Base-by-base conservation (phyloP, 2,888 invertebrate species). In the Notodonta dromedarius region DNA sequence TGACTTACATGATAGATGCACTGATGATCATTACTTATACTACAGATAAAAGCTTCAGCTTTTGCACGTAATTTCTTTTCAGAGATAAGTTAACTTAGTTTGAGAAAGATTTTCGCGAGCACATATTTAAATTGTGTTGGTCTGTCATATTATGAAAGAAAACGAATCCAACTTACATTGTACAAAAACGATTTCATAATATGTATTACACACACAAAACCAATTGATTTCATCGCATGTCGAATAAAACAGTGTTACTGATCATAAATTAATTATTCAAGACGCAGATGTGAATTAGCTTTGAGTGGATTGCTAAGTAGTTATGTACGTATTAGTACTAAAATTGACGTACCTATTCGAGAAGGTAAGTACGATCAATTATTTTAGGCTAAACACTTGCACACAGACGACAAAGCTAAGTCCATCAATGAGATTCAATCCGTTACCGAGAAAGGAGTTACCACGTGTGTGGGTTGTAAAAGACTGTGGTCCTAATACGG, bases 391-490 rank as follows among this genome's bases (percentile, higher is more conserved):
- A 12, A 50, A 12, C 14, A 14, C 16, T 9, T 16, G 16, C 4
- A 50, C 4, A 50, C 50, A 9, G 50, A 50, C 1, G 50, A 50
- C 50, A 50, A 50, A 14, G 14, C 50, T 11, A 50, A 11, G 32
- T 52, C 11, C 13, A 52, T 52, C 24, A 39, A 39, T 32, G 12
- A 54, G n/a, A 39, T 39, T 52, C 35, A 76, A 63, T 61, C 58
- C 57, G 51, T 42, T 56, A 44, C 76, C 71, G 62, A 59, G 68
- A 50, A 68, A 50, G 76, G 74, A 24, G 12, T 13, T 24, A 44
- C 63, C 68, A 65, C 70, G 73, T 76, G 76, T 73, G 74, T 76
- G 70, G 76, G 74, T 70, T 67, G 71, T 60, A 63, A 69, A 74
- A 69, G 54, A 70, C 68, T 46, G 66, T 62, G 50, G 42, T 53